Percentiles rank a stretch among this genome's conserved stretches.
Evolutionary conservation across 64 coral and sea anemone genomes (phyloP).

Genomic region (Cladopsammia gracilis): DNA sequence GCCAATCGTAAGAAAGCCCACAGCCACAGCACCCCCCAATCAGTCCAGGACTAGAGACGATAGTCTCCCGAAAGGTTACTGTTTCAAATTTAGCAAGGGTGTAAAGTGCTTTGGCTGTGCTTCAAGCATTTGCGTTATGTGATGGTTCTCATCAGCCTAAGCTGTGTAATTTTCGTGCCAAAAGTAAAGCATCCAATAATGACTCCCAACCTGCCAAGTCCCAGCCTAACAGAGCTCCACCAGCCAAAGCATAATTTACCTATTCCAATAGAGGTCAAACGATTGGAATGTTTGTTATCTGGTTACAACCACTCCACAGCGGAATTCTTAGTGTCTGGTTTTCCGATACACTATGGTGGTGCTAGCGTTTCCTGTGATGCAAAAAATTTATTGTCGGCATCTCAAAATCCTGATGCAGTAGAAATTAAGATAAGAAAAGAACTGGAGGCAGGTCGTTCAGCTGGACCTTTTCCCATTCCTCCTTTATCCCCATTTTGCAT

Average conservation of each 20-base stretch:
- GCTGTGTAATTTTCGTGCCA: constrained; percentile 18
- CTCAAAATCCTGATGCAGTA: background rate
- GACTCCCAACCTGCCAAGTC: constrained; percentile 19
- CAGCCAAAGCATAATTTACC: constrained; percentile 2
- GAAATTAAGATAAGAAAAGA: constrained; percentile 5
- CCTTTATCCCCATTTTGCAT: constrained; percentile 2
- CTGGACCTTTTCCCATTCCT: background rate
- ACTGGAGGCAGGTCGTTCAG: background rate
- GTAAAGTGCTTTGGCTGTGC: background rate
- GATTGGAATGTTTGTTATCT: background rate
- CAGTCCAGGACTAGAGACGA: background rate
- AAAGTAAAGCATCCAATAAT: constrained; percentile 19
- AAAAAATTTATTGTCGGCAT: constrained; percentile 13
- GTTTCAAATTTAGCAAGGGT: constrained; percentile 3
- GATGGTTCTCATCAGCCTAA: background rate
- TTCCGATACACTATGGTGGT: background rate
- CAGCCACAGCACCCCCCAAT: background rate
- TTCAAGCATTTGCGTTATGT: background rate
- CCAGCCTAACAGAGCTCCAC: background rate
- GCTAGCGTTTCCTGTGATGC: background rate
- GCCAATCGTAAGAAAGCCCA: background rate
- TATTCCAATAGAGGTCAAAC: background rate
- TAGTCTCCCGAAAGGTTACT: constrained; percentile 1
- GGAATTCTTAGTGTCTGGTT: background rate
- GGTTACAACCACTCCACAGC: background rate